A percentile compares a stretch with the other conserved stretches of the same genome.
These are phyloP conservation scores for Aphelinus certus DNA, from an alignment of 1,140 invertebrate species.

Conservation along the genomic window DNA sequence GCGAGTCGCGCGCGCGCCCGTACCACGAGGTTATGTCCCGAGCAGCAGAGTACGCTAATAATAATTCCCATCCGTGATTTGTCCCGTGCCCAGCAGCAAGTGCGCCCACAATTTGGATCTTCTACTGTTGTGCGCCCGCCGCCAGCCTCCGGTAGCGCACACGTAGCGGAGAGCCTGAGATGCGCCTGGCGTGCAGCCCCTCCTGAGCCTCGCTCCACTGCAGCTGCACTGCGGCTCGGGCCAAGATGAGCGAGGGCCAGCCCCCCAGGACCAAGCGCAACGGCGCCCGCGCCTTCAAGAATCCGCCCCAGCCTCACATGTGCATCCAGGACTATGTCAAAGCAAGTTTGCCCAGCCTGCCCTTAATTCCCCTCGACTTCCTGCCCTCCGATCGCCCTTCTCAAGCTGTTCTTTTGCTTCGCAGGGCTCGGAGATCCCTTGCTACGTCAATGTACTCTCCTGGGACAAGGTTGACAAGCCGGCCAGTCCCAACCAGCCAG, in stretches of 20 bases:
- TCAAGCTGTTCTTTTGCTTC: conserved; percentile 21
- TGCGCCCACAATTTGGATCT: too few relatives aligned
- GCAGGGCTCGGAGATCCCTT: conserved; percentile 57
- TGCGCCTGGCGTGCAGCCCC: too few relatives aligned
- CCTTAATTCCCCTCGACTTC: conserved; percentile 35
- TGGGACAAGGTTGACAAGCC: conserved; percentile 77
- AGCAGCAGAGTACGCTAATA: too few relatives aligned
- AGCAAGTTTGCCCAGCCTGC: conserved; percentile 59
- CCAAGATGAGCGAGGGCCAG: conserved; percentile 55
- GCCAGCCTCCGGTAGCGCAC: too few relatives aligned
- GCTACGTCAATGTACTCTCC: conserved; percentile 76
- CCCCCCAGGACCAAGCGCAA: conserved; percentile 56
- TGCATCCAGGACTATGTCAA: conserved; percentile 75
- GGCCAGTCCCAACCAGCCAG: conserved; percentile 70
- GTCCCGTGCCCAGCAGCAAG: too few relatives aligned
- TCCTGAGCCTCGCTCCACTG: too few relatives aligned
- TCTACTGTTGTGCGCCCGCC: too few relatives aligned
- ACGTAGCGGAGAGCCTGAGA: too few relatives aligned
- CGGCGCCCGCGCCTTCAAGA: conserved; percentile 70
- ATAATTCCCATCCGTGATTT: too few relatives aligned
- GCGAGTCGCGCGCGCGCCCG: too few relatives aligned
- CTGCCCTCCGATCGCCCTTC: not conserved
- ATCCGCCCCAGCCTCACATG: conserved; percentile 79
- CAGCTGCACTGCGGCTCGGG: conserved; percentile 7
- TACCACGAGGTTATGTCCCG: too few relatives aligned